Conservation (phyloP, 2,113 vertebrate genomes). For the Nerophis lumbriciformis region DNA sequence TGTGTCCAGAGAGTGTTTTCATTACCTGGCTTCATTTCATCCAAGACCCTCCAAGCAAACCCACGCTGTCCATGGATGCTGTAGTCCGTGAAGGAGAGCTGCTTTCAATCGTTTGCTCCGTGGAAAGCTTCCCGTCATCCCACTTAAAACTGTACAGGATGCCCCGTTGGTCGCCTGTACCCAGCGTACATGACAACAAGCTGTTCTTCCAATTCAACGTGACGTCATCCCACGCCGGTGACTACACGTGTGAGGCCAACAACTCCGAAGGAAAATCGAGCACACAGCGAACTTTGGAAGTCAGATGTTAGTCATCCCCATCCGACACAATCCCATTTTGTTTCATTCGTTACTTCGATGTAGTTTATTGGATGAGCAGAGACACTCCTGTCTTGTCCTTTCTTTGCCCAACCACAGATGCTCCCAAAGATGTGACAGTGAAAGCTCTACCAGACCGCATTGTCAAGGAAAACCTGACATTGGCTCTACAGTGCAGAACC, state of each 20-base stretch:
- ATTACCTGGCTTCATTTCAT: conserved; percentile 14
- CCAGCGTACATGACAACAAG: background rate
- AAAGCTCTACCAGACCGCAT: background rate
- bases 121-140: conserved; percentile 44
- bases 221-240: conserved; percentile 2
- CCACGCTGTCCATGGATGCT: conserved; percentile 15
- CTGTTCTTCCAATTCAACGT: conserved; percentile 2
- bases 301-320: conserved; percentile 46
- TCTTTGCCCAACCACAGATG: background rate
- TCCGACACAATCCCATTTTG: background rate
- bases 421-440: background rate
- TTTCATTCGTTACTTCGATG: background rate
- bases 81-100: conserved; percentile 22
- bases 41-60: conserved; percentile 52
- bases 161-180: background rate
- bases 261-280: conserved; percentile 28
- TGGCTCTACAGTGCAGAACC: background rate
- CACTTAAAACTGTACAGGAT: background rate
- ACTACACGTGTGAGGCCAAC: conserved; percentile 27
- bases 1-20: background rate
- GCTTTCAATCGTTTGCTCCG: conserved; percentile 30
- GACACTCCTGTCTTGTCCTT: background rate
- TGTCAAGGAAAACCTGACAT: background rate
- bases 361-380: background rate
- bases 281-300: background rate